Evolutionary conservation across 1,140 invertebrate genomes (phyloP), one percentile per base, ranked within the genome.

Genomic region (Eumeta japonica): DNA sequence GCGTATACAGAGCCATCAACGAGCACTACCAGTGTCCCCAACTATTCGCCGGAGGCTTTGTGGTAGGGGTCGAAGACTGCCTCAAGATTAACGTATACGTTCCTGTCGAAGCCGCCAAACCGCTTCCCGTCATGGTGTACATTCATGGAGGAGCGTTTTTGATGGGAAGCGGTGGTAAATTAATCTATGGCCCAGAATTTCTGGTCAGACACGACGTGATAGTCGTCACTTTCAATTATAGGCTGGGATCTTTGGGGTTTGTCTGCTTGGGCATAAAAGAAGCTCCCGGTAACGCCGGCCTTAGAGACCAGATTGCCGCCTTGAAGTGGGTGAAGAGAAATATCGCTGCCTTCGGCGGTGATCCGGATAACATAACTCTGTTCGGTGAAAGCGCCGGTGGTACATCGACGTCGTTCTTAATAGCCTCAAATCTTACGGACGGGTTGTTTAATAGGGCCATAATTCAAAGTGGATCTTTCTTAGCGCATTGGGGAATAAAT

Each of bases 171-270:
- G 77, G 76, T 2, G 73, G 79, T 14, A 74, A 78, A 41, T 46
- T 66, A 7, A 7, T 80, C 0, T 81, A 76, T 32, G 73, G 79
- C 20, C 77, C 84, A 47, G 74, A 86, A 52, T 85, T 78, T 48
- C 51, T 87, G 3, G 53, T 86, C n/a, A 77, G 82, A 33, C 74
- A 84, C 16, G 78, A 84, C 35, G 74, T 87, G 1, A 78, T 88
- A 27, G 29, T 88, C 10, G 83, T 88, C 1, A 83, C 82, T 3
- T 73, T 87, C 16, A 87, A 88, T 53, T 88, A 81, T 47, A 75
- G 86, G 48, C 55, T 85, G 17, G 84, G 83, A 14, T 66, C 75
- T 16, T 58, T 84, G 36, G 85, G 85, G 18, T 87, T 84, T 49
- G 49, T 85, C 0, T 84, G 82, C 39, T 76, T 81, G n/a, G 65